These are phyloP conservation scores for Ailurus styani DNA, from an alignment of 2,113 vertebrate species.

Conservation along the genomic window DNA sequence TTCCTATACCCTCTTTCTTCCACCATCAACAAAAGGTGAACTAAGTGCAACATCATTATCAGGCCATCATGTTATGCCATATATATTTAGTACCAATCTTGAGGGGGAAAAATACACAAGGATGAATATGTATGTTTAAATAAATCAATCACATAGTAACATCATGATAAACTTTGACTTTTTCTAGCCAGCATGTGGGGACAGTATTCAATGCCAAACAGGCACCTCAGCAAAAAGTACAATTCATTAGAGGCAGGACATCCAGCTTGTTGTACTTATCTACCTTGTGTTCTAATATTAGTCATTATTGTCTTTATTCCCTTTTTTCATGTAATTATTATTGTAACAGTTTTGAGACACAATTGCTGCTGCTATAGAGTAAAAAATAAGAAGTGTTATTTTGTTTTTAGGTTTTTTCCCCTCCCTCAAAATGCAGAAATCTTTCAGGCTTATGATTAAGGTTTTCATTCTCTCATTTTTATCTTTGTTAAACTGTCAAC, in stretches of 20 bases:
- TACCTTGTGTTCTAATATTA: conserved; percentile 59
- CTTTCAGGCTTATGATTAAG: conserved; percentile 12
- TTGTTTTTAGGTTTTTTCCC: conserved; percentile 19
- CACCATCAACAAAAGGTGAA: conserved; percentile 60
- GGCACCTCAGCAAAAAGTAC: conserved; percentile 55
- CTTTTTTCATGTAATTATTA: conserved; percentile 57
- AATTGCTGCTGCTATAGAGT: conserved; percentile 40
- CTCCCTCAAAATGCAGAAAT: conserved; percentile 2
- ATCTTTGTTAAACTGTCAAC: conserved; percentile 46
- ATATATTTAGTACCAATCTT: conserved; percentile 39
- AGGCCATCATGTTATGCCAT: conserved; percentile 45
- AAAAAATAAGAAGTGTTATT: background rate
- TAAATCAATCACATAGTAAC: conserved; percentile 51
- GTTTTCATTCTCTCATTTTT: conserved; percentile 40
- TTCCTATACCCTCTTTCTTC: conserved; percentile 64
- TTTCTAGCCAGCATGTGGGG: background rate
- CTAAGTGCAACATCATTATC: conserved; percentile 65
- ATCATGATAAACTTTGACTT: conserved; percentile 45
- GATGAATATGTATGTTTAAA: conserved; percentile 35
- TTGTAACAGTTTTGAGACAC: conserved; percentile 33
- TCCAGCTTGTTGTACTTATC: background rate
- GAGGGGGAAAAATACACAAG: conserved; percentile 57
- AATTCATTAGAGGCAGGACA: conserved; percentile 30
- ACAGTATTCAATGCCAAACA: conserved; percentile 31
- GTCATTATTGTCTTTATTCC: conserved; percentile 58